Evolutionary conservation across 92 coral and sea anemone species (phyloP), one percentile per base, ranked within the genome.

Genomic region (Hydrozoanthus gracilis): DNA sequence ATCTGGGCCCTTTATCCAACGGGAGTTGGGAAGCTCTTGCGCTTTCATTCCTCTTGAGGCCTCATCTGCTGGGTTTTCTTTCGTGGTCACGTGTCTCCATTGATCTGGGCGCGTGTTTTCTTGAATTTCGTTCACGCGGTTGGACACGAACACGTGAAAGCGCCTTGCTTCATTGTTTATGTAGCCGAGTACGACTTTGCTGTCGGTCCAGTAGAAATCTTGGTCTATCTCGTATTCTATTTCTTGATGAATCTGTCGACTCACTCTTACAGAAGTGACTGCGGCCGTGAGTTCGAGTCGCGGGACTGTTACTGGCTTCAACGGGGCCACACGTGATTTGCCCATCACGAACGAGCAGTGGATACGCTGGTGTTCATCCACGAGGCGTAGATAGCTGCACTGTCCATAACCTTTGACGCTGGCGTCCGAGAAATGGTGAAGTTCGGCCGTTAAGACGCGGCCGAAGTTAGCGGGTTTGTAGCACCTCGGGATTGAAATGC

Each of bases 101-200:
- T 88, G 88, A 17, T 45, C 64, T 12, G n/a, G 56, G 8, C 48
- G 35, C 27, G 84, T 75, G 68, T 51, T 51, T 56, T 82, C 65
- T 39, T 73, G 78, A 10, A 83, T 88, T 64, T 88, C 83, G 17
- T 46, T 54, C 9, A 83, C 79, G n/a, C 88, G 73, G 84, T 83
- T 83, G 12, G 88, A 78, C 17, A 75, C 88, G 46, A 88, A 88
- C 47, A 88, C 73, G 16, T 88, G 91, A 65, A 88, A 88, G 16
- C 88, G 78, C 72, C 79, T 74, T 13, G 60, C 18, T 45, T 76
- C 83, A 4, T 83, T 83, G 44, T 7, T 62, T n/a, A 79, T 80
- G 62, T 79, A 87, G 12, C 90, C 87, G 5, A 79, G 69, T 39
- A 72, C 87, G 8, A 71, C 86, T 62, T 80, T 82, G 17, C 87